Percentiles rank a stretch among this genome's conserved stretches.
These are phyloP conservation scores for Zaprionus gabonicus DNA, from an alignment of 1,140 invertebrate genomes.

Conservation along the genomic window DNA sequence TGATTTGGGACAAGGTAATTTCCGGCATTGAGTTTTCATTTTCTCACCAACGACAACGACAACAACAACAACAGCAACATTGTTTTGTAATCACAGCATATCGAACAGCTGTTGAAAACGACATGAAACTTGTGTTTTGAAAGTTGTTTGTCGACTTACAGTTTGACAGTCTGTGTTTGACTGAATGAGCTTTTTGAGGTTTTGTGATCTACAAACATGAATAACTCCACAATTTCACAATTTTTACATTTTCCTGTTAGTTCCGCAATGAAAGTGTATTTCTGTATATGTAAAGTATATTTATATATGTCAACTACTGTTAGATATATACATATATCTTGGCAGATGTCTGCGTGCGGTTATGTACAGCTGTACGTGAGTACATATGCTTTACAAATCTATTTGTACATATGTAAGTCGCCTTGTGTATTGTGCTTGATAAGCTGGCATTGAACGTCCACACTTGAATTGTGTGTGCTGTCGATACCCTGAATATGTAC, in stretches of 20 bases:
- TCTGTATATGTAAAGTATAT: slow-evolving; percentile 9
- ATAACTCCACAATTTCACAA: neutral
- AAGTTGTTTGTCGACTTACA: slow-evolving; percentile 52
- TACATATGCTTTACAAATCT: neutral
- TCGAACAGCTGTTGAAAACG: slow-evolving; percentile 45
- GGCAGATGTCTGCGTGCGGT: neutral
- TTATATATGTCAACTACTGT: slow-evolving; percentile 13
- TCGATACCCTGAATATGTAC: slow-evolving; percentile 19
- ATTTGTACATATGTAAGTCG: slow-evolving; percentile 19
- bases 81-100: slow-evolving; percentile 33
- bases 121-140: slow-evolving; percentile 39
- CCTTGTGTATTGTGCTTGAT: slow-evolving; percentile 58
- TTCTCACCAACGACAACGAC: slow-evolving; percentile 22
- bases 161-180: neutral
- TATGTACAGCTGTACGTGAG: neutral
- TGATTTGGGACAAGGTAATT: slow-evolving; percentile 78
- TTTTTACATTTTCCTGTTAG: neutral
- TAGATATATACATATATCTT: neutral
- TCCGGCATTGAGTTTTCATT: slow-evolving; percentile 63
- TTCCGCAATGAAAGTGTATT: neutral
- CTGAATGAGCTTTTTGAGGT: neutral
- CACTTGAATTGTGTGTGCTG: slow-evolving; percentile 34
- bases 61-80: neutral
- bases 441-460: slow-evolving; percentile 69
- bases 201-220: neutral